Evolutionary conservation across 1,140 invertebrate species (phyloP), one percentile per base, ranked within the genome.

Genomic region (Drosophila takahashii): DNA sequence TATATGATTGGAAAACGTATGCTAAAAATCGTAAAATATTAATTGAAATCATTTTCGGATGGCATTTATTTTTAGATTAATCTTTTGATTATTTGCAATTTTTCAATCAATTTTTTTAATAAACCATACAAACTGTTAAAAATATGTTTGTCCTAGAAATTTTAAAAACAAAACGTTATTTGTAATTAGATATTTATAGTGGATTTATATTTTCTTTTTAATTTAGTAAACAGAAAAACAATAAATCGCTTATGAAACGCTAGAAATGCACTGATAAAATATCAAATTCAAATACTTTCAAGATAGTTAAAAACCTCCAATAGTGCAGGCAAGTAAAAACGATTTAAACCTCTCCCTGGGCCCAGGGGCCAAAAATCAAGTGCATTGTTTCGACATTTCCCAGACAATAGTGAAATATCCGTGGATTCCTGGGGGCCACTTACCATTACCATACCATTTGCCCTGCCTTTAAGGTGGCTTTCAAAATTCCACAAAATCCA

Each of bases 341-440:
- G 13, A 27, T 22, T 39, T 16, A 45, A 10, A 11, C 41, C 41
- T 56, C 56, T 58, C 41, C 42, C 16, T 13, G 11, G 4, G 16
- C 29, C 42, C 7, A 26, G 32, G n/a, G 29, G 56, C 32, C 6
- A 15, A 37, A 48, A 39, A 27, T 13, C 18, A 39, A 50, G 34
- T 60, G 58, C 58, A 60, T 60, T 60, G 45, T 60, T 50, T 50
- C 22, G 45, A 32, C 32, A 48, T 50, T 51, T 18, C 2, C 6
- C 22, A 48, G 32, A 50, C 57, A 60, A 50, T 59, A 15, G 16
- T n/a, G 8, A 47, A 22, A 36, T 59, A 45, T 36, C 16, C 8
- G 15, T 11, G 50, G 32, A 52, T 36, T 36, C 29, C 50, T 52
- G 16, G 13, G 18, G 56, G 56, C 42, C 42, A 37, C 1, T 59